A percentile compares a stretch with the other conserved stretches of the same genome.
These are phyloP conservation scores for Rhagoletis zephyria DNA, from an alignment of 1,140 invertebrate species.

Conservation along the genomic window DNA sequence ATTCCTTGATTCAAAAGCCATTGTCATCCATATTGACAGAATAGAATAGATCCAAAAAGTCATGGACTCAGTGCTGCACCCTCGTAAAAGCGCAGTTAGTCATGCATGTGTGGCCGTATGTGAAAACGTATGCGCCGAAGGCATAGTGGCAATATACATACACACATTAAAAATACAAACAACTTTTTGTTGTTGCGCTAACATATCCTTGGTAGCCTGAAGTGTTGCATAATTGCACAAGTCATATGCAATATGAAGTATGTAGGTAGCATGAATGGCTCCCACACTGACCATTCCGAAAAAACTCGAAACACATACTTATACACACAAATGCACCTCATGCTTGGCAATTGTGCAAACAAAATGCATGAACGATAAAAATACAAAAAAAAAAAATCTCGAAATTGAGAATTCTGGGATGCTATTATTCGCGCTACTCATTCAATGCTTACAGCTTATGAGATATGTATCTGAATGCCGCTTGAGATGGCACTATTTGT, in stretches of 20 bases:
- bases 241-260: not conserved
- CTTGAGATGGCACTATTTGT: conserved; percentile 19
- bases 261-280: conserved; percentile 5
- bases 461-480: not conserved
- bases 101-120: not conserved
- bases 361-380: not conserved
- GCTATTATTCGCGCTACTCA: not conserved
- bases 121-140: not conserved
- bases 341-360: not conserved
- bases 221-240: conserved; percentile 50
- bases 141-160: not conserved
- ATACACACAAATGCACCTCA: not conserved
- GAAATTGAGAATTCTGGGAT: not conserved
- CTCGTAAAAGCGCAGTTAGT: not conserved
- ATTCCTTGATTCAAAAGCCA: no score
- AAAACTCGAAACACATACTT: not conserved
- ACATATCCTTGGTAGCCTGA: not conserved
- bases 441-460: not conserved
- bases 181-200: not conserved
- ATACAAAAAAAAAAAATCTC: not conserved
- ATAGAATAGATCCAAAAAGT: not conserved
- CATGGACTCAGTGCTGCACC: not conserved
- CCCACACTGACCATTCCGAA: conserved; percentile 6
- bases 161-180: not conserved
- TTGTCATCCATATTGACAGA: no score